Evolutionary conservation across 2,113 vertebrate species (phyloP), one percentile per base, ranked within the genome.

Genomic region (Cairina moschata): DNA sequence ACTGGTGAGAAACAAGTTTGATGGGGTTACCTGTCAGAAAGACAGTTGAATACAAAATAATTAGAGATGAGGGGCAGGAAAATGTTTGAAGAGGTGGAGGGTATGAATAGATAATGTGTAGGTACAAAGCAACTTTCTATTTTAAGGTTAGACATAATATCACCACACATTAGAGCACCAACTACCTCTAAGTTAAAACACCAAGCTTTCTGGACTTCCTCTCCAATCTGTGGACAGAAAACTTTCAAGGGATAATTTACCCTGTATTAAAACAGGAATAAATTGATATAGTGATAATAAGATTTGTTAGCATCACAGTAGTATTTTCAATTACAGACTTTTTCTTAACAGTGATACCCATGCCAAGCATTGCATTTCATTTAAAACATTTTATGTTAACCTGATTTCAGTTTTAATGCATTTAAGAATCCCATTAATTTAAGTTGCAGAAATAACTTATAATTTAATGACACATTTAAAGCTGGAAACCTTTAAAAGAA

Each of bases 361-460:
- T 75, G 74, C 13, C 34, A 62, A 90, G 9, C 34, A 13, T 62
- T 91, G n/a, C 77, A 90, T 92, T 96, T 96, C 92, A 94, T 92
- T 93, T 87, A 32, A 95, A 95, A n/a, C 92, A 38, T 28, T 87
- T 75, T 46, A 42, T 78, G 4, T 56, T 87, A 86, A 82, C 17
- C 21, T 93, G 62, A 73, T 97, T 86, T 96, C 54, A 91, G 3
- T 91, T 95, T 87, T 95, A 93, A 90, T 80, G 5, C 68, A 23
- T 89, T 95, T 90, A 96, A 79, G n/a, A 34, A 88, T 66, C 11
- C 31, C 17, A 79, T 81, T 94, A 95, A 84, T 79, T 28, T 28
- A 88, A 85, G 83, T 32, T 77, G 65, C 31, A 71, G 62, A 75
- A 48, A 50, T 4, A 62, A 74, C 34, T 91, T 62, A 48, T 82